A percentile compares a stretch with the other conserved stretches of the same genome.
These are phyloP conservation scores for Columba guinea DNA, from an alignment of 2,797 vertebrate species.

Conservation along the genomic window DNA sequence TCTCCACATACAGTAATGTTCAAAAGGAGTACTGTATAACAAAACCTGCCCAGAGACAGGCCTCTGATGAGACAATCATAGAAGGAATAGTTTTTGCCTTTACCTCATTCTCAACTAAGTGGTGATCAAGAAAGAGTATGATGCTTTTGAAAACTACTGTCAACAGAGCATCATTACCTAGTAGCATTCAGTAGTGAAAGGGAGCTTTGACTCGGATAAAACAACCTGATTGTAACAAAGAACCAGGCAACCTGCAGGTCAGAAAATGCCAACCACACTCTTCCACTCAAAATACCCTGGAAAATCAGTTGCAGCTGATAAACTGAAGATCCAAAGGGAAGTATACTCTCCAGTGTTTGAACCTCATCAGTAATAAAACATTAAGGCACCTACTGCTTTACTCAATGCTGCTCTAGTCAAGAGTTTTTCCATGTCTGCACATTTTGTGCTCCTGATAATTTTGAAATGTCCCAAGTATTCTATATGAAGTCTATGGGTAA, in stretches of 20 bases:
- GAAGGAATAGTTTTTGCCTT: too few species aligned
- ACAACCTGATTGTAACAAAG: not conserved
- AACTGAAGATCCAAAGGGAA: not conserved
- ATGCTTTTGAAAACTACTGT: not conserved
- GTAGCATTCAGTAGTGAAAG: not conserved
- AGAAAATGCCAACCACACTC: not conserved
- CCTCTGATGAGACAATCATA: not conserved
- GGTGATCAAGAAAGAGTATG: not conserved
- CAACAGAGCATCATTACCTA: not conserved
- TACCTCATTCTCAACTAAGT: not conserved
- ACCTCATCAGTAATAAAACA: not conserved
- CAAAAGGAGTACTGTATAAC: not conserved
- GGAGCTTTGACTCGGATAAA: not conserved
- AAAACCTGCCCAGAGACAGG: not conserved
- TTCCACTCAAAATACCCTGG: not conserved
- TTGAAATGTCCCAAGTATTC: not conserved
- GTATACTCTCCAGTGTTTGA: not conserved
- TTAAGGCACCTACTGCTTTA: not conserved
- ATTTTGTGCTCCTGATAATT: not conserved
- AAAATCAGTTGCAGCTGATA: not conserved
- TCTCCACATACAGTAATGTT: not conserved
- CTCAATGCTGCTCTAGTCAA: not conserved
- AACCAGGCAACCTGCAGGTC: not conserved
- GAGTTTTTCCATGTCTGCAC: not conserved
- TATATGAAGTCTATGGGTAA: not conserved